These are phyloP conservation scores for Malachius bipustulatus DNA, from an alignment of 2,888 invertebrate genomes.

Conservation along the genomic window DNA sequence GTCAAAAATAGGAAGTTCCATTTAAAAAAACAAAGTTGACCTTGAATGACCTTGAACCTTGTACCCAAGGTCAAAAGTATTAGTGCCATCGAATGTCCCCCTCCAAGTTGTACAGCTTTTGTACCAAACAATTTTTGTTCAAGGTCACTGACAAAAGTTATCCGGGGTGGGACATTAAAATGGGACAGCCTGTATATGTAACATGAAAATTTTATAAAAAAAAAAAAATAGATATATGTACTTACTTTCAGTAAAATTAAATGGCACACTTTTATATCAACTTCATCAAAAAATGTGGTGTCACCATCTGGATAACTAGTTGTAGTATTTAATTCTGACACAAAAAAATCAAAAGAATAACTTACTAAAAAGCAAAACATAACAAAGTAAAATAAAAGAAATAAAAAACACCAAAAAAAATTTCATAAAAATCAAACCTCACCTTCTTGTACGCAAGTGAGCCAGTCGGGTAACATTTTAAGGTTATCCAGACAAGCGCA, in stretches of 20 bases:
- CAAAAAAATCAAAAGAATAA: constrained; percentile 27
- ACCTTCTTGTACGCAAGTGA: constrained; percentile 84
- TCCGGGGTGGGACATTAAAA: too few species aligned
- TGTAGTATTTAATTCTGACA: constrained; percentile 33
- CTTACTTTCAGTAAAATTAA: constrained; percentile 31
- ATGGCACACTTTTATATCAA: constrained; percentile 26
- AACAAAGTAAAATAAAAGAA: constrained; percentile 26
- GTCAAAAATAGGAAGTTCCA: too few species aligned
- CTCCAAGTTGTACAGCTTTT: too few species aligned
- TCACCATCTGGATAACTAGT: constrained; percentile 31
- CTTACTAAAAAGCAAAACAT: constrained; percentile 25
- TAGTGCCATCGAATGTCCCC: too few species aligned
- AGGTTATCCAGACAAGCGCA: constrained; percentile 86
- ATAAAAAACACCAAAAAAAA: constrained; percentile 15
- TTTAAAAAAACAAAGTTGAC: too few species aligned
- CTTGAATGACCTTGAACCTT: too few species aligned
- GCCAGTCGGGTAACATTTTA: constrained; percentile 62
- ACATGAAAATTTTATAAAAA: constrained; percentile 13
- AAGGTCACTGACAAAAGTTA: too few species aligned
- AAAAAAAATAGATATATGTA: constrained; percentile 21
- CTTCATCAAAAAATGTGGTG: constrained; percentile 24
- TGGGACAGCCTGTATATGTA: too few species aligned
- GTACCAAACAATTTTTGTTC: too few species aligned
- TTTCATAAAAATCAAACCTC: constrained; percentile 35
- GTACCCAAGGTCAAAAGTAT: too few species aligned